A percentile compares a stretch with the other conserved stretches of the same genome.
phyloP scores from a whole-genome alignment of 2,888 invertebrate genomes.

The Eremobia ochroleuca region DNA sequence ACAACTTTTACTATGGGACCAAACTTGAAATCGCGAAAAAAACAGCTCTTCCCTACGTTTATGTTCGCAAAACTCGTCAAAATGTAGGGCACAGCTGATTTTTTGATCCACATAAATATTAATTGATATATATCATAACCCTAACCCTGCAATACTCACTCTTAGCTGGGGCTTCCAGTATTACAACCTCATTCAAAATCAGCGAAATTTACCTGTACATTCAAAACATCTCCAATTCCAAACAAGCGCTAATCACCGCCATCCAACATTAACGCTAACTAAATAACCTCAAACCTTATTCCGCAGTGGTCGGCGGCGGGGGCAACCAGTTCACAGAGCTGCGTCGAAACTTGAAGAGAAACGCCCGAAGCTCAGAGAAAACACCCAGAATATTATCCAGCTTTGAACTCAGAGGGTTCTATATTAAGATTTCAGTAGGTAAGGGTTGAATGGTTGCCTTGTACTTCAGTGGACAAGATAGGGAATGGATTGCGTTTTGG shows the following conservation, averaged over 20 bases:
- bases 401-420: slow-evolving; percentile 92
- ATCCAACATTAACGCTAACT: slow-evolving; percentile 41
- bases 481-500: not conserved
- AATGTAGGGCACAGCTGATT: too few species aligned
- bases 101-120: too few species aligned
- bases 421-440: slow-evolving; percentile 92
- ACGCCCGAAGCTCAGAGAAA: slow-evolving; percentile 90
- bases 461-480: not conserved
- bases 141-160: not conserved
- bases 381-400: slow-evolving; percentile 91
- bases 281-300: slow-evolving; percentile 47
- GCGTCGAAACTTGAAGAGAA: slow-evolving; percentile 90
- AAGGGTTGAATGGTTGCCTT: slow-evolving; percentile 44
- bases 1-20: too few species aligned
- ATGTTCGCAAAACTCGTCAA: too few species aligned
- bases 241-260: slow-evolving; percentile 47
- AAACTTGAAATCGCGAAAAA: too few species aligned
- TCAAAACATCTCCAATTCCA: not conserved
- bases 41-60: too few species aligned
- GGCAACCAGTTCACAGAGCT: slow-evolving; percentile 93
- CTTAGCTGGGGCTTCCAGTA: not conserved
- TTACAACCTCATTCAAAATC: not conserved
- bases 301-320: slow-evolving; percentile 92
- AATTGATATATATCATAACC: not conserved
- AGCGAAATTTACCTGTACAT: not conserved